Evolutionary conservation across 2,797 vertebrate species (phyloP).

Genomic region (Smutsia gigantea): DNA sequence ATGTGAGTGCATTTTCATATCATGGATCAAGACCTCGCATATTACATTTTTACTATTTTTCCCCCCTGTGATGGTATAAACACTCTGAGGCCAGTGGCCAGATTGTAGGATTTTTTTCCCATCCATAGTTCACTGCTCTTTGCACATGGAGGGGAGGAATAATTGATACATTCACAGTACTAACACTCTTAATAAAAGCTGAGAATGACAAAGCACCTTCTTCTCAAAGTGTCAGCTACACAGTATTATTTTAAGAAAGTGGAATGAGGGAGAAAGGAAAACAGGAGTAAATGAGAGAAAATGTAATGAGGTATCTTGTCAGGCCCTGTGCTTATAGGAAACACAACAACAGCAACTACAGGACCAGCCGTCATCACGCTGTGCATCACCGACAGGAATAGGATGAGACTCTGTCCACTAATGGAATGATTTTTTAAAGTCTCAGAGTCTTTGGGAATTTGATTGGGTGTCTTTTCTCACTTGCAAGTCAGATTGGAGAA

Average conservation of each 20-base stretch:
- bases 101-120: not conserved
- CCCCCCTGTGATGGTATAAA: not conserved
- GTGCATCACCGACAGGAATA: constrained; percentile 31
- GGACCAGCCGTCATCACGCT: not conserved
- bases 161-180: not conserved
- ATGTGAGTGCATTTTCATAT: constrained; percentile 10
- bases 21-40: not conserved
- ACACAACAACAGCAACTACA: constrained; percentile 43
- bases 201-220: not conserved
- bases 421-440: constrained; percentile 47
- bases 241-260: constrained; percentile 48
- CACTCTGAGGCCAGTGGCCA: not conserved
- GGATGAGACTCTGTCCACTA: constrained; percentile 58
- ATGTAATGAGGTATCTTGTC: constrained; percentile 66
- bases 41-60: not conserved
- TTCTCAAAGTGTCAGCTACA: constrained; percentile 22
- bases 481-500: constrained; percentile 56
- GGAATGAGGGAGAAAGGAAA: not conserved
- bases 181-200: constrained; percentile 4
- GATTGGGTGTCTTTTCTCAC: constrained; percentile 61
- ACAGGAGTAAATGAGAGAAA: constrained; percentile 36
- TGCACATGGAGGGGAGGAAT: not conserved
- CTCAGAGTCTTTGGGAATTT: constrained; percentile 27
- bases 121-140: not conserved
- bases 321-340: constrained; percentile 14